Evolutionary conservation across 2,113 vertebrate species (phyloP).

Genomic region (Aegithalos caudatus): DNA sequence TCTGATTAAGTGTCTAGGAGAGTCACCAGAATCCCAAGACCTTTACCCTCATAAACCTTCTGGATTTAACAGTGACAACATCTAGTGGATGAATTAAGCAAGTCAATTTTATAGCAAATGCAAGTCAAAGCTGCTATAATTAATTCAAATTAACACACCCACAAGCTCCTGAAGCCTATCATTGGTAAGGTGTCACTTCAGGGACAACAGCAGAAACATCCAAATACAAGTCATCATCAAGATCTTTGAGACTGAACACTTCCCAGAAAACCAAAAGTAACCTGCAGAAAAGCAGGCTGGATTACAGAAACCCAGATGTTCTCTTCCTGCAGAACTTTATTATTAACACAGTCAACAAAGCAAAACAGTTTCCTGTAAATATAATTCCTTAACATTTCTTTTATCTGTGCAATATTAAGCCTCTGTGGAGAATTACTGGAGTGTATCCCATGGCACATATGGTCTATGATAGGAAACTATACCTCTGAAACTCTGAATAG

Average conservation of each 20-base stretch:
- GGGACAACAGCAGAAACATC: not conserved
- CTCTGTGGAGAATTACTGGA: not conserved
- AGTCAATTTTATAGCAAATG: constrained; percentile 8
- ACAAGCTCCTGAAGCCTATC: not conserved
- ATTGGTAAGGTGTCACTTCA: not conserved
- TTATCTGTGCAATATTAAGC: not conserved
- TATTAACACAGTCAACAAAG: not conserved
- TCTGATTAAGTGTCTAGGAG: not conserved
- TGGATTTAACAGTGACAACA: not conserved
- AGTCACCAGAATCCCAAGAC: not conserved
- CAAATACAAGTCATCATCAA: not conserved
- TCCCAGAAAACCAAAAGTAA: not conserved
- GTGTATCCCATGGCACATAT: not conserved
- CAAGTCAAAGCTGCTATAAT: constrained; percentile 29
- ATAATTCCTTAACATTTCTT: not conserved
- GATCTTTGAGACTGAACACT: not conserved
- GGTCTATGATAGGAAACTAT: not conserved
- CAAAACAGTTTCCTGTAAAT: not conserved
- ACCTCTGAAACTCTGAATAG: not conserved
- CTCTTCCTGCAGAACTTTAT: not conserved
- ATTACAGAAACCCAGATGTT: not conserved
- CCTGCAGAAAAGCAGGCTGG: not conserved
- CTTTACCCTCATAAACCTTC: not conserved
- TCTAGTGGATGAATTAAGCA: not conserved
- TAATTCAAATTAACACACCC: constrained; percentile 39